Evolutionary conservation across 2,888 invertebrate species (phyloP).

Genomic region (Chironomus tentans): DNA sequence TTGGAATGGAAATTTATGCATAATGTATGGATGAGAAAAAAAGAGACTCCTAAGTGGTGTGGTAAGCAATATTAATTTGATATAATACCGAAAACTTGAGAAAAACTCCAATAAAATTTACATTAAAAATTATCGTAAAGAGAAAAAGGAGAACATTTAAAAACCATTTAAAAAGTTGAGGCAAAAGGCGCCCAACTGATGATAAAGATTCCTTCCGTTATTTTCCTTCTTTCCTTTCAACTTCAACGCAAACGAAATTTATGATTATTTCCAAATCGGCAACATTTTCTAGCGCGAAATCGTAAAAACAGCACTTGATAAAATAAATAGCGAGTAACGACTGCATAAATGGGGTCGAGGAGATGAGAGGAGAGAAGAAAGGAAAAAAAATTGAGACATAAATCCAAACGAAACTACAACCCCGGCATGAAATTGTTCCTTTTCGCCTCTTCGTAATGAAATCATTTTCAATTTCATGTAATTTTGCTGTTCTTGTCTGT

Average conservation of each 20-base stretch:
- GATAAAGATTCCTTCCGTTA: neutral
- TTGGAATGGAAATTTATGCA: no score
- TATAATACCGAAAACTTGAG: neutral
- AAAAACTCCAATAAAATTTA: conserved; percentile 23
- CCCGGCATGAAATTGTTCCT: neutral
- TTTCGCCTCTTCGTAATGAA: conserved; percentile 13
- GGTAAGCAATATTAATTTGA: no score
- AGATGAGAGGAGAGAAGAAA: conserved; percentile 3
- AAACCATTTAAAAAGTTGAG: conserved; percentile 7
- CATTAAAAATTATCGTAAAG: conserved; percentile 23
- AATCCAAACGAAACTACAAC: neutral
- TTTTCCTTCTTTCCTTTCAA: neutral
- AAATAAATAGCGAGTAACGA: conserved; percentile 26
- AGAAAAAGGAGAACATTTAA: conserved; percentile 9
- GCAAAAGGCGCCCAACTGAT: neutral
- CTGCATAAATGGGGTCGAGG: conserved; percentile 24
- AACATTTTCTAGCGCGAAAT: conserved; percentile 17
- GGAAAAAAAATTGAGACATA: conserved; percentile 21
- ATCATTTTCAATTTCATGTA: conserved; percentile 14
- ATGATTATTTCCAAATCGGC: conserved; percentile 21
- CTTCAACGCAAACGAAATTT: conserved; percentile 4
- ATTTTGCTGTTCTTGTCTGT: no score
- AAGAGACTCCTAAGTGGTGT: no score
- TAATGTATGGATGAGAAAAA: no score
- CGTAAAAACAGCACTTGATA: conserved; percentile 24